phyloP scores from a whole-genome alignment of 1,140 invertebrate genomes.

The Conus betulinus region DNA sequence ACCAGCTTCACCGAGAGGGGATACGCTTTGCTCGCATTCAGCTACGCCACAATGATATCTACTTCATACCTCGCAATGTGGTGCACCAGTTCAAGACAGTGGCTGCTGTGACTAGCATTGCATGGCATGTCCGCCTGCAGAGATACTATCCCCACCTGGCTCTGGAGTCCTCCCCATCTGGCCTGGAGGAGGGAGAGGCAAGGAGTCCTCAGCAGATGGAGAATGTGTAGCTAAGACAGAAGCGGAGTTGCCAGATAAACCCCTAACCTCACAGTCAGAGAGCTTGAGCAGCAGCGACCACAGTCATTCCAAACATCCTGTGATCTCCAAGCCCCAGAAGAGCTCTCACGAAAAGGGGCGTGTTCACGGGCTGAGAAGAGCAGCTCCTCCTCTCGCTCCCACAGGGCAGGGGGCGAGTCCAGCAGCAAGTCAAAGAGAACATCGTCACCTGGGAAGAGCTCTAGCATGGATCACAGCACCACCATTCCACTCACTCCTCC shows the following conservation, averaged over 20 bases:
- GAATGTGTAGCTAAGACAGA: neutral
- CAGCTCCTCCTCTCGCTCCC: constrained; percentile 3
- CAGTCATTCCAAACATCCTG: neutral
- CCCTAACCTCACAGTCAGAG: neutral
- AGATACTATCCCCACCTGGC: constrained; percentile 84
- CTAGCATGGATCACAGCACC: constrained; percentile 18
- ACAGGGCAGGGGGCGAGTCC: neutral
- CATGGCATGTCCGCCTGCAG: constrained; percentile 96
- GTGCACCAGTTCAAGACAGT: constrained; percentile 99
- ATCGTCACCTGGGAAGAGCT: neutral
- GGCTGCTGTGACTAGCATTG: constrained; percentile 95
- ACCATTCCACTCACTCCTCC: neutral
- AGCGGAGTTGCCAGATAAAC: neutral
- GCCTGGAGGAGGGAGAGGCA: neutral
- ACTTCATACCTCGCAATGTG: constrained; percentile 98
- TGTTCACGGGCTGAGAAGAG: neutral
- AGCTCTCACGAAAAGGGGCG: constrained; percentile 19
- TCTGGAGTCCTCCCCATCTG: neutral
- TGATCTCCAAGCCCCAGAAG: neutral
- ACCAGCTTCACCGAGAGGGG: constrained; percentile 94
- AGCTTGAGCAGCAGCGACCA: neutral
- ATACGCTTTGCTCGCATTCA: constrained; percentile 93
- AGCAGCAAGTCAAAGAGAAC: neutral
- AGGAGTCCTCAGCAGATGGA: neutral
- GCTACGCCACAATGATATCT: constrained; percentile 97